Conservation (phyloP, 2,113 vertebrate species). For the Clarias batrachus region DNA sequence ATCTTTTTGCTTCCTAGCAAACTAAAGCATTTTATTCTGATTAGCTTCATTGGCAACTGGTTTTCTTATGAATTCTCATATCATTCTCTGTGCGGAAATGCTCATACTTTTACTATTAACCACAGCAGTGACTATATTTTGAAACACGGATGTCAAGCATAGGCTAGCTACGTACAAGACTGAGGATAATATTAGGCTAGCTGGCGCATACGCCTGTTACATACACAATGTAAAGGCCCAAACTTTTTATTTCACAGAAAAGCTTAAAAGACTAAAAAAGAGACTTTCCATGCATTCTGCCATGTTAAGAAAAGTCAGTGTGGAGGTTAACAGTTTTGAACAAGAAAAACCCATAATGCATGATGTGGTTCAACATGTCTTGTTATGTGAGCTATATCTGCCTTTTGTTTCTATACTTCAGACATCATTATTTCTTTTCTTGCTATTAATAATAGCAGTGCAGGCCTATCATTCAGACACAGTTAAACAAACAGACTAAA, state of each 20-base stretch:
- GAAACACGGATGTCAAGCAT: neutral
- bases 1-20: no score
- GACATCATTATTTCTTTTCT: neutral
- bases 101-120: no score
- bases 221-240: neutral
- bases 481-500: neutral
- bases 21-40: no score
- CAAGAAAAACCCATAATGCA: neutral
- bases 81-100: no score
- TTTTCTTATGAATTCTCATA: no score
- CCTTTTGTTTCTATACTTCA: neutral
- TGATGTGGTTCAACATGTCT: neutral
- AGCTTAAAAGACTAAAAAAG: no score
- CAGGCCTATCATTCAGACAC: conserved; percentile 6
- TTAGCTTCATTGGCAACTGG: no score
- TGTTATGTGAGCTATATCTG: neutral
- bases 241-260: neutral
- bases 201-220: neutral
- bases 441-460: conserved; percentile 7
- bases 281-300: neutral
- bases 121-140: no score
- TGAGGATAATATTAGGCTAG: neutral
- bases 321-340: neutral
- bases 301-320: neutral
- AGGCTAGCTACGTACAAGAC: neutral